phyloP scores from a whole-genome alignment of 2,797 vertebrate genomes.

The Euthynnus affinis region DNA sequence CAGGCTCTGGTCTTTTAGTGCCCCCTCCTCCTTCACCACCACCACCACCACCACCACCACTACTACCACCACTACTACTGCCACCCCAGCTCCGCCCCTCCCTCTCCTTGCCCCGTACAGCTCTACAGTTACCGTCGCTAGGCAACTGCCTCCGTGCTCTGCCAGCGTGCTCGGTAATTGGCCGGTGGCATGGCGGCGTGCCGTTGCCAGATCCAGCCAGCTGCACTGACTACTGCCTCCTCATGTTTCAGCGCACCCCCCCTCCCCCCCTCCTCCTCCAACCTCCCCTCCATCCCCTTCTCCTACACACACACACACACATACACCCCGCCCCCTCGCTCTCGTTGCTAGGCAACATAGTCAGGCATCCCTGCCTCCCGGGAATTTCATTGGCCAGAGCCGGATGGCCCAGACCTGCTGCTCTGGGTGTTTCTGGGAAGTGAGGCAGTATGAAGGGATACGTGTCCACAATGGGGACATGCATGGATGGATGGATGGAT shows the following conservation, averaged over 20 bases:
- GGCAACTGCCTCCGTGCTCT: conserved; percentile 91
- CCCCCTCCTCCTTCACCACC: conserved; percentile 44
- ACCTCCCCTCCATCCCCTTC: background rate
- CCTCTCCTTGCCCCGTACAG: conserved; percentile 66
- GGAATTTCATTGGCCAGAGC: conserved; percentile 90
- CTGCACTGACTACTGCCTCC: conserved; percentile 83
- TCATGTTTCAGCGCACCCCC: conserved; percentile 73
- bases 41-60: conserved; percentile 57
- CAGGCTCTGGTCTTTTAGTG: conserved; percentile 85
- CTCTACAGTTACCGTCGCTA: conserved; percentile 89
- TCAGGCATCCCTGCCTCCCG: conserved; percentile 84
- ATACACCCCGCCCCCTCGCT: conserved; percentile 48
- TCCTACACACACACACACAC: conserved; percentile 28
- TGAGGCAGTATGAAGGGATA: conserved; percentile 31
- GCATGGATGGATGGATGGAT: background rate
- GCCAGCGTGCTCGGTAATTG: conserved; percentile 84
- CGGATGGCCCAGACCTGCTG: conserved; percentile 72
- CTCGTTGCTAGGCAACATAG: conserved; percentile 94
- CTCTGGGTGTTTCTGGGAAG: conserved; percentile 63
- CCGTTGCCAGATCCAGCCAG: conserved; percentile 86
- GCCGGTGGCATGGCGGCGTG: conserved; percentile 83
- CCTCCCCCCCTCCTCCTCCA: background rate
- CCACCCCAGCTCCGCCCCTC: conserved; percentile 13
- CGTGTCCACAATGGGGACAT: conserved; percentile 26
- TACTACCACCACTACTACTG: conserved; percentile 56